Percentiles rank a stretch among this genome's conserved stretches.
phyloP scores from a whole-genome alignment of 2,888 invertebrate genomes.

The Yponomeuta evonymella region DNA sequence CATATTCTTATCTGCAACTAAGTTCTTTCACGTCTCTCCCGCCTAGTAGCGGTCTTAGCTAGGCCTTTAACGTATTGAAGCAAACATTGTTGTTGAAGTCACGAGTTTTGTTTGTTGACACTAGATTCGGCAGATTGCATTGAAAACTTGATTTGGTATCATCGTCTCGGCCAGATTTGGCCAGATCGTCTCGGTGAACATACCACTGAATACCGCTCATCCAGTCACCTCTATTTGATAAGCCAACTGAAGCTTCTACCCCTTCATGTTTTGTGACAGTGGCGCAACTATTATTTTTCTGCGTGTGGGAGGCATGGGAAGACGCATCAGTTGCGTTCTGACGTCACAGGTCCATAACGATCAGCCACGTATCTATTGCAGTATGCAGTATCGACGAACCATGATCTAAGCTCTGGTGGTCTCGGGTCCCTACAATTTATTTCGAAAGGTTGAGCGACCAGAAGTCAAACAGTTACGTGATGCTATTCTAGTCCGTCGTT shows the following conservation, averaged over 20 bases:
- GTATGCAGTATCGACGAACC: neutral
- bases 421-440: neutral
- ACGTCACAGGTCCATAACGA: constrained; percentile 9
- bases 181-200: too few relatives aligned
- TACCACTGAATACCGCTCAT: too few relatives aligned
- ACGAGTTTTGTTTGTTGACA: too few relatives aligned
- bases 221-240: neutral
- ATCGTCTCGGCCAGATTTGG: too few relatives aligned
- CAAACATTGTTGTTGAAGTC: too few relatives aligned
- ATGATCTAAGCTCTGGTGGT: neutral
- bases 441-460: neutral
- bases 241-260: neutral
- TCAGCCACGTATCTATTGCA: neutral
- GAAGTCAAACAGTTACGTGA: neutral
- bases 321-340: constrained; percentile 25
- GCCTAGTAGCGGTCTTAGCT: too few relatives aligned
- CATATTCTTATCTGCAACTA: too few relatives aligned
- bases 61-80: too few relatives aligned
- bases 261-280: neutral
- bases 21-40: too few relatives aligned
- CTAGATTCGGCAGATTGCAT: too few relatives aligned
- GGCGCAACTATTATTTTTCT: constrained; percentile 49
- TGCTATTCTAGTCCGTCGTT: neutral
- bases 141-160: too few relatives aligned
- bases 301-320: constrained; percentile 69